Conservation (phyloP, 1,140 invertebrate genomes). For the Portunus trituberculatus region DNA sequence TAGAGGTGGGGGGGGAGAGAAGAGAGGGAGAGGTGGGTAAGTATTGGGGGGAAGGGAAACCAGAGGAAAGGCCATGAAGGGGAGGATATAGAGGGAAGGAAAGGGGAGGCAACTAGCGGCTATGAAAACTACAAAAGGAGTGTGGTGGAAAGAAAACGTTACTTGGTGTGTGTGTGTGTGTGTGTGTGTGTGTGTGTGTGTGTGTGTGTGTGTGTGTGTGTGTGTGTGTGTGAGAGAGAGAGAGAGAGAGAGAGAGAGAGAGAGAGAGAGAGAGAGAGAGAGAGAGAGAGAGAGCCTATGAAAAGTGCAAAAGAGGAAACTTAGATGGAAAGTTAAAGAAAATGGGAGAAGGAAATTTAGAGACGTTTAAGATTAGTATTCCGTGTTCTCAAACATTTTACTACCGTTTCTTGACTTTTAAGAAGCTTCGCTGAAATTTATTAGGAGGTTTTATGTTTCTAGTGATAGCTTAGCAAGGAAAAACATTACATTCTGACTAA, state of each 20-base stretch:
- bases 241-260: slow-evolving; percentile 39
- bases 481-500: no score
- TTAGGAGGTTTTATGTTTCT: no score
- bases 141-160: neutral
- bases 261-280: slow-evolving; percentile 41
- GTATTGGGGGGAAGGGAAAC: neutral
- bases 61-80: neutral
- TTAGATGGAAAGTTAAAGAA: neutral
- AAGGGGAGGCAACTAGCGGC: neutral
- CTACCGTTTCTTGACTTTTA: no score
- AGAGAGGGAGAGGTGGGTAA: slow-evolving; percentile 9
- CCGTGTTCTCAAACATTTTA: no score
- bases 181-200: neutral
- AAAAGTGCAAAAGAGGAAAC: neutral
- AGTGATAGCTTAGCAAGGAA: no score
- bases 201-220: neutral
- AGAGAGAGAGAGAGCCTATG: slow-evolving; percentile 1
- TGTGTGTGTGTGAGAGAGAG: neutral
- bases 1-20: neutral
- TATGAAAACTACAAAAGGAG: neutral
- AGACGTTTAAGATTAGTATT: neutral
- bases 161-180: neutral
- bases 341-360: neutral
- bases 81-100: neutral
- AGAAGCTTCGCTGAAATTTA: no score